Conservation (phyloP, 2,888 invertebrate genomes). For the Calliopum simillimum region DNA sequence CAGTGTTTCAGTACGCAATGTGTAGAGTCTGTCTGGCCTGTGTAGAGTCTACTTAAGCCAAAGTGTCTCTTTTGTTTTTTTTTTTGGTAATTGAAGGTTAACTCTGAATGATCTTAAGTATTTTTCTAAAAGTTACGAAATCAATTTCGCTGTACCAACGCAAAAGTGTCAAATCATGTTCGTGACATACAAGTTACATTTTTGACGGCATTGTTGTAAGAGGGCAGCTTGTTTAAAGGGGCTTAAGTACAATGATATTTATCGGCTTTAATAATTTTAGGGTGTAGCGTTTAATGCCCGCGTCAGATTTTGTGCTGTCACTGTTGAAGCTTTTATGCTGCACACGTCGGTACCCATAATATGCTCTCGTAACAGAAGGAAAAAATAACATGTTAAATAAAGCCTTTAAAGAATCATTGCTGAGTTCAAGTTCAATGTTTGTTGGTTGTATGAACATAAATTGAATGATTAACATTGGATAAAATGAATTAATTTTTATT, state of each 20-base stretch:
- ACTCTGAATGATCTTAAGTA: not conserved
- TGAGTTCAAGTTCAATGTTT: slow-evolving; percentile 18
- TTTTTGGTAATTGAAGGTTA: slow-evolving; percentile 9
- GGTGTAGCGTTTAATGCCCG: slow-evolving; percentile 11
- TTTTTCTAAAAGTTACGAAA: slow-evolving; percentile 15
- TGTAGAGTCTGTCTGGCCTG: too few relatives aligned
- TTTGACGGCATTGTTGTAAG: not conserved
- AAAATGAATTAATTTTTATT: too few relatives aligned
- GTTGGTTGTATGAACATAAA: not conserved
- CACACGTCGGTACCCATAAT: not conserved
- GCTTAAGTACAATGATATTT: not conserved
- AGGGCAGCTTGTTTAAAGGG: not conserved
- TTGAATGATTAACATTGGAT: not conserved
- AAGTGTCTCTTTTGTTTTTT: not conserved
- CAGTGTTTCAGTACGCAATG: too few relatives aligned
- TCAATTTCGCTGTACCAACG: not conserved
- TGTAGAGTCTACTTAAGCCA: not conserved
- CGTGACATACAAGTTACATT: not conserved
- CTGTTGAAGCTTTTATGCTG: not conserved
- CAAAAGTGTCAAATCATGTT: slow-evolving; percentile 7
- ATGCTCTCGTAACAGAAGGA: too few relatives aligned
- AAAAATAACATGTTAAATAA: too few relatives aligned
- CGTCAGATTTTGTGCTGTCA: not conserved
- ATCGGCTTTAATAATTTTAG: not conserved
- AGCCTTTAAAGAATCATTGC: not conserved